These are phyloP conservation scores for Lepilemur ruficaudatus DNA, from an alignment of 2,797 vertebrate genomes.

Conservation along the genomic window DNA sequence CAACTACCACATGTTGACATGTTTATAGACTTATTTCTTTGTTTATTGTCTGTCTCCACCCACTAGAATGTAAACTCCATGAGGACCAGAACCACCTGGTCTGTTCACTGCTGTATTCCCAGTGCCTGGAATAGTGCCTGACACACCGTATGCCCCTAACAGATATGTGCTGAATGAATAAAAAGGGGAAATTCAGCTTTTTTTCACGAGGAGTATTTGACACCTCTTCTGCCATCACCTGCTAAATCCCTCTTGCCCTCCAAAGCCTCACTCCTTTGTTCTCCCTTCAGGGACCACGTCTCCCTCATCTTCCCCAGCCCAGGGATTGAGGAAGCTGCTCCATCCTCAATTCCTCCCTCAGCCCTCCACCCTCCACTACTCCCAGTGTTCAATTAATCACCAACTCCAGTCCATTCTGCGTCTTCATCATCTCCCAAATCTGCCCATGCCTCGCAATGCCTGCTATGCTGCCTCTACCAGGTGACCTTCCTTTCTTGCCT, in stretches of 20 bases:
- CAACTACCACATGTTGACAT: background rate
- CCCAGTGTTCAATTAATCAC: background rate
- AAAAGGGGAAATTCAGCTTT: background rate
- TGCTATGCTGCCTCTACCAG: background rate
- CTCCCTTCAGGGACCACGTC: background rate
- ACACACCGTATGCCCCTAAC: background rate
- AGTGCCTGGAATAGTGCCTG: background rate
- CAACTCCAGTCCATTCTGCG: background rate
- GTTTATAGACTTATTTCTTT: background rate
- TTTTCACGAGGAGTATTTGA: background rate
- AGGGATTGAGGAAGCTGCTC: background rate
- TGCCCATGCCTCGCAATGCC: background rate
- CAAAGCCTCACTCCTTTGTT: background rate
- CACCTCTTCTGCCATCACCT: background rate
- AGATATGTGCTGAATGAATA: background rate
- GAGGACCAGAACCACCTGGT: background rate
- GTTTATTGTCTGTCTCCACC: background rate
- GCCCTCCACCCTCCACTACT: no score
- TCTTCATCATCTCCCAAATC: background rate
- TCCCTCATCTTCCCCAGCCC: background rate
- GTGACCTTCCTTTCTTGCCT: background rate
- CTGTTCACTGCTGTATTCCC: background rate
- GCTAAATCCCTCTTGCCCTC: background rate
- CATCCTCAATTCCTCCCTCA: background rate
- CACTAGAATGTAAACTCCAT: background rate